Evolutionary conservation across 2,113 vertebrate species (phyloP), one percentile per base, ranked within the genome.

Genomic region (Sorex araneus): DNA sequence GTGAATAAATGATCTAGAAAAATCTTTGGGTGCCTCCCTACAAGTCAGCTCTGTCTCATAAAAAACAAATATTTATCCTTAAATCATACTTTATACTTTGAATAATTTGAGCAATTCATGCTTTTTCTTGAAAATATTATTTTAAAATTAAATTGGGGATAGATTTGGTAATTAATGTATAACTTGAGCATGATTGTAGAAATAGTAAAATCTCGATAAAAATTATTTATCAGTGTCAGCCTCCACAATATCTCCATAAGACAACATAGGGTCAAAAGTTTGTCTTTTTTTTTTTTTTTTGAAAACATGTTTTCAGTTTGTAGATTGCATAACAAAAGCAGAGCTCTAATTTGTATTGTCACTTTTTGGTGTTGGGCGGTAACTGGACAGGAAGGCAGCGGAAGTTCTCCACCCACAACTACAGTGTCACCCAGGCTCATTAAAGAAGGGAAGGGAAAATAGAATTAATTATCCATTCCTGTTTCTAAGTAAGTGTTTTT

Each of bases 361-460:
- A 54, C 54, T 54, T 54, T 54, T 54, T 54, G 13, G 13, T 54
- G 10, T 54, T 54, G 13, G 13, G 54, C 54, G 15, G 54, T 15
- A 19, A 54, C 54, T 54, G 54, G 54, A 54, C 11, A 54, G 18
- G 18, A 12, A 54, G 54, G 13, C 54, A 60, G 90, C 12, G 34
- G 3, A n/a, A n/a, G 40, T 4, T 73, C 4, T 2, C n/a, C 28
- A 3, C 50, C 18, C 1, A n/a, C 2, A 10, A 28, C 15, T 30
- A 78, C 67, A 60, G 21, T 21, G 57, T 0, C 57, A 43, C 15
- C 3, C 19, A 10, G 43, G 25, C 45, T 78, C 18, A 66, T 57
- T 75, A 76, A 63, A 63, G 27, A 67, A 67, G 8, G 27, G 84
- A 1, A 60, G 8, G 9, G 34, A 13, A 16, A 18, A 30, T 7